Percentiles rank a stretch among this genome's conserved stretches.
phyloP scores from a whole-genome alignment of 1,140 invertebrate genomes.

The Neocloeon triangulifer region DNA sequence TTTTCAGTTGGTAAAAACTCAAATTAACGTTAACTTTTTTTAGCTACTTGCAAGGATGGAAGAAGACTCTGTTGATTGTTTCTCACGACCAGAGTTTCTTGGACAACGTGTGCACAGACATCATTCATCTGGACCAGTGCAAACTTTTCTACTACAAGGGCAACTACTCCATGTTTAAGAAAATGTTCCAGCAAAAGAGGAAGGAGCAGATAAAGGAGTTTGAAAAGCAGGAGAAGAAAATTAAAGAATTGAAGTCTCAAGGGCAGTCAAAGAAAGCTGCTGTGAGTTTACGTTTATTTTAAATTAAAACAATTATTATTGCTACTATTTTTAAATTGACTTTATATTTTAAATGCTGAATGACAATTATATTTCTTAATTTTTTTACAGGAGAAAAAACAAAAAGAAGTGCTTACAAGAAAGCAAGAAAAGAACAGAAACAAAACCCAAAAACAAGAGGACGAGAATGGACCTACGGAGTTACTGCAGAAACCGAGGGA shows the following conservation, averaged over 20 bases:
- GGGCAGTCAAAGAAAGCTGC: conserved; percentile 90
- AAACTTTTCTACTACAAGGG: conserved; percentile 96
- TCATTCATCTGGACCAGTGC: conserved; percentile 87
- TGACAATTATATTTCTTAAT: no score
- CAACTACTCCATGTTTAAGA: conserved; percentile 97
- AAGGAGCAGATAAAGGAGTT: conserved; percentile 93
- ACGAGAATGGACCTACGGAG: conserved; percentile 41
- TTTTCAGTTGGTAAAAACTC: no score
- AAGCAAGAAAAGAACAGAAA: conserved; percentile 80
- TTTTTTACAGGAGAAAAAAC: conserved; percentile 51
- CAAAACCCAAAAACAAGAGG: conserved; percentile 59
- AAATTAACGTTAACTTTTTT: no score
- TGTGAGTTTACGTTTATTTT: conserved; percentile 20
- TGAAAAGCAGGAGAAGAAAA: conserved; percentile 90
- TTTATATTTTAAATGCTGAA: not conserved
- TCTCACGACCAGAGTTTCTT: conserved; percentile 99
- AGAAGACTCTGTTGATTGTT: conserved; percentile 90
- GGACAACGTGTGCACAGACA: conserved; percentile 97
- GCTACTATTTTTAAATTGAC: not conserved
- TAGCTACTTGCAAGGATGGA: conserved; percentile 89
- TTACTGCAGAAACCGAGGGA: conserved; percentile 72
- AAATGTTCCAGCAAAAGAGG: conserved; percentile 91
- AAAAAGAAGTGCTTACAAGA: conserved; percentile 75
- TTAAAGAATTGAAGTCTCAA: conserved; percentile 84
- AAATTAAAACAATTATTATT: no score